Conservation (phyloP, 2,888 invertebrate species). For the Timema cristinae region DNA sequence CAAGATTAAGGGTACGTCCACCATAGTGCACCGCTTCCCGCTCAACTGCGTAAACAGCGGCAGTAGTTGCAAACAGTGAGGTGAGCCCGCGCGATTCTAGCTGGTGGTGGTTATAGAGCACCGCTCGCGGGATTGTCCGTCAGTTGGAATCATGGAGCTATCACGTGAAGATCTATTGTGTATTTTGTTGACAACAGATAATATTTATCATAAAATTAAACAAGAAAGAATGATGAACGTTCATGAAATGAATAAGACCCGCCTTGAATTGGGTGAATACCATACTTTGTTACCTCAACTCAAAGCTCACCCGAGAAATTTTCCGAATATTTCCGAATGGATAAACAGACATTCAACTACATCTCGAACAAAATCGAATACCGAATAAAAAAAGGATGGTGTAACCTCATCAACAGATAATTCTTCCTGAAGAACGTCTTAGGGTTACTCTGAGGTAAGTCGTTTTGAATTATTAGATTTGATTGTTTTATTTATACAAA, state of each 20-base stretch:
- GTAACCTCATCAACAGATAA: background rate
- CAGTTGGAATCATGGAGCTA: too few relatives aligned
- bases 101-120: slow-evolving; percentile 7
- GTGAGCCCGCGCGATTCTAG: slow-evolving; percentile 8
- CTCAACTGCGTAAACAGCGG: too few relatives aligned
- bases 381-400: background rate
- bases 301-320: slow-evolving; percentile 5
- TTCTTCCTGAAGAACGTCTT: slow-evolving; percentile 7
- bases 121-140: background rate
- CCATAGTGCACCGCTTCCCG: too few relatives aligned
- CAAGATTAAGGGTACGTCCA: too few relatives aligned
- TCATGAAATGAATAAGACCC: background rate
- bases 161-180: background rate
- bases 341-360: slow-evolving; percentile 1
- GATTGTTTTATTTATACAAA: background rate
- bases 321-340: slow-evolving; percentile 2
- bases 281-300: background rate
- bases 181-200: background rate
- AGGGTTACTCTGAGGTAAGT: background rate
- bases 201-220: slow-evolving; percentile 7
- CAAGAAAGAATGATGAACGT: slow-evolving; percentile 1
- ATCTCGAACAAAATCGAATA: background rate
- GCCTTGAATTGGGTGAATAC: background rate
- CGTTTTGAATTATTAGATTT: background rate
- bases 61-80: background rate